These are phyloP conservation scores for Phyllotreta cruciferae DNA, from an alignment of 2,888 invertebrate genomes.

Conservation along the genomic window DNA sequence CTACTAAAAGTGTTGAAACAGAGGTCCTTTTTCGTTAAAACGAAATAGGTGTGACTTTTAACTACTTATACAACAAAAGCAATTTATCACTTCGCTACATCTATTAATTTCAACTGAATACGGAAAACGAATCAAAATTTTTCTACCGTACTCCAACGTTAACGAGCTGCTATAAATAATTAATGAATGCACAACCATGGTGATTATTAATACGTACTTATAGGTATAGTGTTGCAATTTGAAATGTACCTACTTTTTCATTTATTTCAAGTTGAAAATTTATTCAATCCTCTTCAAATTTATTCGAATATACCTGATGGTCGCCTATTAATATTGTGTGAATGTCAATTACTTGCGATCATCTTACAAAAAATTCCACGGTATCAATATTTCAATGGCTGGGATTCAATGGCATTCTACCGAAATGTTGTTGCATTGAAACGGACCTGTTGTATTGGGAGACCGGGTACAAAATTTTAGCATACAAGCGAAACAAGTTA, in stretches of 20 bases:
- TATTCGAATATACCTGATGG: too few species aligned
- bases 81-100: conserved; percentile 1
- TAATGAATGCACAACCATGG: neutral
- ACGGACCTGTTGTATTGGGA: too few species aligned
- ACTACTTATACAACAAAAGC: neutral
- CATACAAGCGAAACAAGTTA: conserved; percentile 15
- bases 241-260: neutral
- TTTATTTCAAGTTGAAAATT: neutral
- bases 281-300: too few species aligned
- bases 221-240: neutral
- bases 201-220: neutral
- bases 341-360: too few species aligned
- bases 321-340: too few species aligned
- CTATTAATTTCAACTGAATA: conserved; percentile 8
- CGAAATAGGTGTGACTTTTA: conserved; percentile 6
- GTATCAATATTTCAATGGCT: too few species aligned
- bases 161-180: conserved; percentile 5
- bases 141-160: neutral
- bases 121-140: conserved; percentile 9
- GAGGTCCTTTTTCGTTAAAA: neutral
- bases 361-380: too few species aligned
- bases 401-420: too few species aligned
- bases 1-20: too few species aligned
- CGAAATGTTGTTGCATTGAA: too few species aligned
- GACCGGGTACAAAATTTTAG: conserved; percentile 6